Percentiles rank a stretch among this genome's conserved stretches.
phyloP scores from a whole-genome alignment of 2,113 vertebrate species.

The Quiscalus mexicanus region DNA sequence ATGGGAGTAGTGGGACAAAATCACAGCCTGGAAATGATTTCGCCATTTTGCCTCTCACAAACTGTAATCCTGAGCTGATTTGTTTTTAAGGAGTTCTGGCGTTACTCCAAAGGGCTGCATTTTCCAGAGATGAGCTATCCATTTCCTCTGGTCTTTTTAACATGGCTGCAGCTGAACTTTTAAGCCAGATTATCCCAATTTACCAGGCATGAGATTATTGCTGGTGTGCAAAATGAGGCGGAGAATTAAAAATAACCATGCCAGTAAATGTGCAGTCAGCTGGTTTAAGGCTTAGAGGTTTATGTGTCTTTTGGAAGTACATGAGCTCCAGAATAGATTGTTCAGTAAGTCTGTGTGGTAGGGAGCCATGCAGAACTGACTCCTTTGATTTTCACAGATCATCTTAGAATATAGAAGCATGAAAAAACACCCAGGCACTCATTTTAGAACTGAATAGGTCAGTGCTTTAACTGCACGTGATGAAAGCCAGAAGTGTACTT shows the following conservation, averaged over 20 bases:
- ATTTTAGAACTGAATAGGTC: background rate
- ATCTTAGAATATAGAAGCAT: background rate
- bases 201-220: constrained; percentile 44
- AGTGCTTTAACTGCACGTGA: background rate
- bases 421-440: background rate
- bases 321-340: background rate
- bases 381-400: background rate
- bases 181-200: constrained; percentile 81
- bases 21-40: constrained; percentile 22
- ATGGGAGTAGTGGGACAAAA: constrained; percentile 29
- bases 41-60: constrained; percentile 58
- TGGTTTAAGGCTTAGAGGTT: constrained; percentile 32
- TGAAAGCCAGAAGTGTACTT: background rate
- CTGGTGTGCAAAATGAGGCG: constrained; percentile 22
- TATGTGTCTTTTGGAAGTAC: background rate
- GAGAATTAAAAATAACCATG: constrained; percentile 15
- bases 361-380: background rate
- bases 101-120: constrained; percentile 46
- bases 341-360: background rate
- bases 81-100: constrained; percentile 45
- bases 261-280: background rate
- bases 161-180: constrained; percentile 68
- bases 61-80: constrained; percentile 54
- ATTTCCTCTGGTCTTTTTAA: constrained; percentile 74
- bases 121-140: constrained; percentile 70